Evolutionary conservation across 2,113 vertebrate genomes (phyloP).

Genomic region (Mormoops blainvillei): DNA sequence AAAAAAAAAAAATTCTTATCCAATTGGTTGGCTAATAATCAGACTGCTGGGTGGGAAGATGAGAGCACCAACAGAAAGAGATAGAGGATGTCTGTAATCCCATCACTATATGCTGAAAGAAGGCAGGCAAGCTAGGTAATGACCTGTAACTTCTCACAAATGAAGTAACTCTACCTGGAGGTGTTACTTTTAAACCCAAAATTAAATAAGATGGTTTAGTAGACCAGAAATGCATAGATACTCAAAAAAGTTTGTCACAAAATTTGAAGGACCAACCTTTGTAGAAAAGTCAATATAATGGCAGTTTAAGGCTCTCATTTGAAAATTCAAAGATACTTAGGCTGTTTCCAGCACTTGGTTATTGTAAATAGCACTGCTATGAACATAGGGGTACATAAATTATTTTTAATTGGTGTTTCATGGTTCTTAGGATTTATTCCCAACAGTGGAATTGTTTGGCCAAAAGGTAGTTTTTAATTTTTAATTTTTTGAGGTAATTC

Average conservation of each 20-base stretch:
- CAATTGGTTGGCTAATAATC: background rate
- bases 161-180: background rate
- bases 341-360: no score
- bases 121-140: background rate
- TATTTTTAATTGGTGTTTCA: no score
- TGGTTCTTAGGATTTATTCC: no score
- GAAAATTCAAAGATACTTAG: background rate
- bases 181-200: background rate
- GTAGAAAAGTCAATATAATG: background rate
- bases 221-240: background rate
- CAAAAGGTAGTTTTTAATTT: no score
- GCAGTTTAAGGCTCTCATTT: background rate
- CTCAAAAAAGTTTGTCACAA: background rate
- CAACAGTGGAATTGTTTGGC: no score
- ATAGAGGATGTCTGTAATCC: background rate
- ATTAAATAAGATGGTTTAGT: background rate
- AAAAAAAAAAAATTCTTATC: background rate
- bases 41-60: background rate
- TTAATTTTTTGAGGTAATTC: no score
- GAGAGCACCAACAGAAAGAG: background rate
- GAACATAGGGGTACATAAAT: no score
- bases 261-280: background rate
- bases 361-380: no score
- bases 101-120: background rate
- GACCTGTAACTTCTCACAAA: background rate